These are phyloP conservation scores for Ia io DNA, from an alignment of 2,113 vertebrate genomes.

Conservation along the genomic window DNA sequence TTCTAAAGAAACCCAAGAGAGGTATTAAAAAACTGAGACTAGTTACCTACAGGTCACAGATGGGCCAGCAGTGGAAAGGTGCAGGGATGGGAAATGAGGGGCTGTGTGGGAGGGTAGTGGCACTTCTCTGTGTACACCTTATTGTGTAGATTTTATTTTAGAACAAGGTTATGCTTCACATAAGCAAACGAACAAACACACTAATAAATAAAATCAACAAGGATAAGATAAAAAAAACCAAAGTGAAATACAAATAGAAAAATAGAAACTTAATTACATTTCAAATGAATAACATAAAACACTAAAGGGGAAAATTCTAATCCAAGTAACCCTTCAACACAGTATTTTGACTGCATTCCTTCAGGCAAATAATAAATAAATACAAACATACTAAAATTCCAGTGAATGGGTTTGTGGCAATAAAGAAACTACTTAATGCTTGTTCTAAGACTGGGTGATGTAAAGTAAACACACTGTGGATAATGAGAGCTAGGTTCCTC, in stretches of 20 bases:
- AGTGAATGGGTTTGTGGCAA: not conserved
- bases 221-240: not conserved
- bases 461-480: not conserved
- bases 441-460: not conserved
- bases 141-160: not conserved
- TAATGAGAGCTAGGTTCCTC: not conserved
- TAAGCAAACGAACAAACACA: not conserved
- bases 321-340: not conserved
- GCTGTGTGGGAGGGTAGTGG: not conserved
- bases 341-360: not conserved
- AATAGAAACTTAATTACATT: not conserved
- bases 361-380: not conserved
- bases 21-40: not conserved
- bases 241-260: not conserved
- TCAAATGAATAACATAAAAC: not conserved
- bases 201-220: constrained; percentile 3
- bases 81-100: not conserved
- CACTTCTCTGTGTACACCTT: not conserved
- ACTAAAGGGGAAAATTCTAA: not conserved
- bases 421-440: not conserved
- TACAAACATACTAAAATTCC: not conserved
- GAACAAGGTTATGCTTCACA: not conserved
- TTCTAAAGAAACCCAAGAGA: not conserved
- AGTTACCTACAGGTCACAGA: not conserved
- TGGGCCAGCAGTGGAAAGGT: not conserved